Evolutionary conservation across 2,888 invertebrate species (phyloP), one percentile per base, ranked within the genome.

Genomic region (Caenorhabditis panamensis): DNA sequence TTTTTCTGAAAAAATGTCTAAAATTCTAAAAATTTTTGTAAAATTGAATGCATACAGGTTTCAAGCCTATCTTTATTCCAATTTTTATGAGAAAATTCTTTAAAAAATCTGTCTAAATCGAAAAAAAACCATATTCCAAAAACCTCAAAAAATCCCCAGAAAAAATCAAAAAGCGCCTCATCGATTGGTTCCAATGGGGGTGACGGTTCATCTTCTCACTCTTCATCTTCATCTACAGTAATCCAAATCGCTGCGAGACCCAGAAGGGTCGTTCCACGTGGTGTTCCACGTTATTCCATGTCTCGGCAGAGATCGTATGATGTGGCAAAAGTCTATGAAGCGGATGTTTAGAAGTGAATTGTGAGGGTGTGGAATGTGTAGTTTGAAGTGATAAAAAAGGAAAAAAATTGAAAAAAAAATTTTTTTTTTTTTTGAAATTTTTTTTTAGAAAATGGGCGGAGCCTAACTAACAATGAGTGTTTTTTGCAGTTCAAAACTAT

Each of bases 81-180:
- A n/a, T n/a, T n/a, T n/a, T n/a, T n/a, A n/a, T n/a, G n/a, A n/a
- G n/a, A n/a, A n/a, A n/a, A n/a, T n/a, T n/a, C n/a, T n/a, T n/a
- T n/a, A n/a, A n/a, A n/a, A n/a, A n/a, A 5, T 36, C 36, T 36
- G 11, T 5, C 36, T 11, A 36, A 8, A 8, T 36, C 54, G 4
- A 24, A 4, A 24, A 22, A 24, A 3, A 22, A 22, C 20, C 31
- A n/a, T n/a, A n/a, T 26, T 11, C 26, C 37, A n/a, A 28, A 6
- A 26, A 44, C n/a, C n/a, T n/a, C n/a, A n/a, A n/a, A n/a, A n/a
- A n/a, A n/a, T n/a, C 31, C 28, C 4, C 73, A 82, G 82, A 77
- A 53, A 47, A 77, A 83, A 66, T 85, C 85, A 6, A 85, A 85
- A 79, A 84, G 83, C 63, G 82, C 83, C 22, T 82, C 78, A 28